Evolutionary conservation across 2,888 invertebrate genomes (phyloP).

Genomic region (Drosophila suboccidentalis): DNA sequence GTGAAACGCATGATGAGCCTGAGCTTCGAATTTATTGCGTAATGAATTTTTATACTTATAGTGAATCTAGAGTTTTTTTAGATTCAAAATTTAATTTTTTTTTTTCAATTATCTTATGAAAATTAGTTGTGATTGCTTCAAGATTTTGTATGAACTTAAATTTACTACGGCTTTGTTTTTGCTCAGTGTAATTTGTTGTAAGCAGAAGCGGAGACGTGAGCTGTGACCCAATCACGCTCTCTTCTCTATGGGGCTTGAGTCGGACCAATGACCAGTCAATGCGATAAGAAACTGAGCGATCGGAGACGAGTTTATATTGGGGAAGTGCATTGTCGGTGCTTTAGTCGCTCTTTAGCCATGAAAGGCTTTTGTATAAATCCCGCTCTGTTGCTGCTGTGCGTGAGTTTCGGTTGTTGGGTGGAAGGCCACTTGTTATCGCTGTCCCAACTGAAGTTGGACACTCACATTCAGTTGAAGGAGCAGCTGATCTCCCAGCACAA

Average conservation of each 20-base stretch:
- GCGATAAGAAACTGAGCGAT: slow-evolving; percentile 49
- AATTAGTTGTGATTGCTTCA: too few relatives aligned
- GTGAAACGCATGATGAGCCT: too few relatives aligned
- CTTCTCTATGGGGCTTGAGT: slow-evolving; percentile 33
- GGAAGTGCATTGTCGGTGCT: slow-evolving; percentile 61
- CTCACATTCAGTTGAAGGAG: slow-evolving; percentile 64
- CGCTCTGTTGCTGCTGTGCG: slow-evolving; percentile 28
- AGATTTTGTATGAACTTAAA: too few relatives aligned
- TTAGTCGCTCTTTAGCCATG: slow-evolving; percentile 45
- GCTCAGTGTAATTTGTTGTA: background rate
- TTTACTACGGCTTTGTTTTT: too few relatives aligned
- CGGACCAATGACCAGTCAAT: slow-evolving; percentile 44
- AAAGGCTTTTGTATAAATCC: slow-evolving; percentile 35
- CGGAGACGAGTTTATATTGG: slow-evolving; percentile 11
- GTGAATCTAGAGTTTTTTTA: background rate
- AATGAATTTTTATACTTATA: background rate
- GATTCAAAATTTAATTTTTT: too few relatives aligned
- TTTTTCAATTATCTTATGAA: too few relatives aligned
- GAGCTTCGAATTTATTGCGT: too few relatives aligned
- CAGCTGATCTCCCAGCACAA: slow-evolving; percentile 73
- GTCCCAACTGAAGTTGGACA: slow-evolving; percentile 55
- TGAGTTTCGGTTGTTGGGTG: slow-evolving; percentile 11
- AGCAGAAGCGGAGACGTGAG: slow-evolving; percentile 47
- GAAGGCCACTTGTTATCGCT: slow-evolving; percentile 53
- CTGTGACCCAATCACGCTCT: slow-evolving; percentile 59